These are phyloP conservation scores for Clivina fossor DNA, from an alignment of 2,888 invertebrate species.

Conservation along the genomic window DNA sequence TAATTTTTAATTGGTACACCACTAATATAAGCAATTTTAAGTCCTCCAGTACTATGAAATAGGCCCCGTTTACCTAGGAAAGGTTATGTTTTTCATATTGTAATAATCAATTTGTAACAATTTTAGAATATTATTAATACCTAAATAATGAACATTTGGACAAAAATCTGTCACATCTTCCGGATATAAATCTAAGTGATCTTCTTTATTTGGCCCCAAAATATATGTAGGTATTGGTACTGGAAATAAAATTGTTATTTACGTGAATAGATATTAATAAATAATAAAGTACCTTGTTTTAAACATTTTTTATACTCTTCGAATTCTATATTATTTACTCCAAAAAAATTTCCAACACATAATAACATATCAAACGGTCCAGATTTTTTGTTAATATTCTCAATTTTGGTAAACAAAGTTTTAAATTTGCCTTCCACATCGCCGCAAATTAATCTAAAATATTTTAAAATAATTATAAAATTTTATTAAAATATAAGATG, in stretches of 20 bases:
- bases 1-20: constrained; percentile 58
- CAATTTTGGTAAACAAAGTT: constrained; percentile 78
- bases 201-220: constrained; percentile 74
- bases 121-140: constrained; percentile 46
- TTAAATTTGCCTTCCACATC: constrained; percentile 88
- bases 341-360: constrained; percentile 91
- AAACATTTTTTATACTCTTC: constrained; percentile 72
- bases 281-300: constrained; percentile 62
- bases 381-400: constrained; percentile 78
- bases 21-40: constrained; percentile 89
- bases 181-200: constrained; percentile 65
- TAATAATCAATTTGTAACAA: too few relatives aligned
- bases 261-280: constrained; percentile 72
- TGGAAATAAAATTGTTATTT: constrained; percentile 51
- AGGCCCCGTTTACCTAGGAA: constrained; percentile 75
- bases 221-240: constrained; percentile 86
- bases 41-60: constrained; percentile 76
- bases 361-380: constrained; percentile 83
- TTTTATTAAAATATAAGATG: constrained; percentile 25
- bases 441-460: constrained; percentile 76
- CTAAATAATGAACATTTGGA: constrained; percentile 83
- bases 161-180: constrained; percentile 79
- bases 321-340: constrained; percentile 72
- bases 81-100: too few relatives aligned
- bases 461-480: constrained; percentile 22